Evolutionary conservation across 2,113 vertebrate genomes (phyloP), one percentile per base, ranked within the genome.

Genomic region (Aldabrachelys gigantea): DNA sequence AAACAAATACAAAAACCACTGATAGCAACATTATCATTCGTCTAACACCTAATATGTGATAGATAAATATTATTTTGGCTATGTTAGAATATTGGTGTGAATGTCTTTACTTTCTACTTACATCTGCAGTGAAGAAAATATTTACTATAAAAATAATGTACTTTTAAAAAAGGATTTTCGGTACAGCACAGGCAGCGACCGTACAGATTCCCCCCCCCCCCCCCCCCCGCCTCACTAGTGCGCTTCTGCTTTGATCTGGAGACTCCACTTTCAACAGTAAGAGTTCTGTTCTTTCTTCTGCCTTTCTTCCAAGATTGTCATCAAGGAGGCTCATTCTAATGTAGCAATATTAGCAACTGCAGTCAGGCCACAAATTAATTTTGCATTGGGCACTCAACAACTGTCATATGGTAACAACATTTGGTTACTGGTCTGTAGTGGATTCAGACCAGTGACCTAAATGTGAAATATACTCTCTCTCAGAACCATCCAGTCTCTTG

Each of bases 11-110:
- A 95, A 90, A 53, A 84, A 84, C 65, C 83, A 92, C 29, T 88
- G 65, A 44, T 91, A 87, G 69, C 91, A 93, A 87, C 75, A 92
- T 88, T 83, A 65, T 54, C 1, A 0, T 95, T 95, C 88, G 91
- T 83, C 91, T 86, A 87, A 69, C 88, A 93, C 84, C 69, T 95
- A 84, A 92, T 95, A 90, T 69, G 92, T 81, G 90, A 84, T 86
- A 90, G 88, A 91, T 95, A 65, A 96, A 91, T 97, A 96, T 84
- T 93, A 81, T 95, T 91, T 94, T 85, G 79, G 54, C 89, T 31
- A 50, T 94, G 97, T 92, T 75, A 79, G 56, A 11, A 4, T 91
- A 72, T 52, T 95, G 88, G 78, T 80, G 95, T 54, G 89, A 88
- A 80, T 76, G 84, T 86, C 56, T 69, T 5, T 85, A 91, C 53